Base-by-base conservation (phyloP, 1,140 invertebrate species). In the Centruroides vittatus region DNA sequence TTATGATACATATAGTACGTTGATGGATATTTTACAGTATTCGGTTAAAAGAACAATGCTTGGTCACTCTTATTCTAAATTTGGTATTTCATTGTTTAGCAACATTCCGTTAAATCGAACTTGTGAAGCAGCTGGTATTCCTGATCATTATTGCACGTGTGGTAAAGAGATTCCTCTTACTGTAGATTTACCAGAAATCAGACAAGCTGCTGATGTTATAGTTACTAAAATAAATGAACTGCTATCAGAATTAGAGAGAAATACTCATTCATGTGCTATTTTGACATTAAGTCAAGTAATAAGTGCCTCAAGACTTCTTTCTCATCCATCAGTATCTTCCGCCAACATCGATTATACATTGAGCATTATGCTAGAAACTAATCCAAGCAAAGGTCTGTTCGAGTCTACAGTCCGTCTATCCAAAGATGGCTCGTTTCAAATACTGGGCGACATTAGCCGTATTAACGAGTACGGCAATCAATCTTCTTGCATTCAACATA, bases 131-230 rank as follows among this genome's bases (percentile, higher is more conserved):
- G 88, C 89, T 0, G 81, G 76, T 0, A 89, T 94, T 47, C 79
- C 83, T 1, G 80, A 82, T 35, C 84, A 90, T 67, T 93, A 86
- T 83, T 93, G 89, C 69, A 85, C 86, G 9, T 93, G 90, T 68
- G 59, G 57, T 11, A 57, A 5, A 23, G 56, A 59, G 13, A 35
- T 55, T 13, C 47, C 35, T 7, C 47, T 65, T 13, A n/a, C 41
- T 35, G 47, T 51, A 1, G 41, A 54, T 1, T 48, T 58, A n/a
- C 7, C 50, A 1, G 7, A 51, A 48, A 54, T 49, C 6, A 34
- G 47, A 5, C 6, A 35, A 8, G 63, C 63, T 13, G 63, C 57
- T 8, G n/a, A 55, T 23, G 48, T 48, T 10, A 57, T 52, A 2
- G 47, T 65, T 4, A 41, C 7, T 9, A 23, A 47, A 10, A 52